A percentile compares a stretch with the other conserved stretches of the same genome.
These are phyloP conservation scores for Odontophorus gujanensis DNA, from an alignment of 2,113 vertebrate species.

Conservation along the genomic window DNA sequence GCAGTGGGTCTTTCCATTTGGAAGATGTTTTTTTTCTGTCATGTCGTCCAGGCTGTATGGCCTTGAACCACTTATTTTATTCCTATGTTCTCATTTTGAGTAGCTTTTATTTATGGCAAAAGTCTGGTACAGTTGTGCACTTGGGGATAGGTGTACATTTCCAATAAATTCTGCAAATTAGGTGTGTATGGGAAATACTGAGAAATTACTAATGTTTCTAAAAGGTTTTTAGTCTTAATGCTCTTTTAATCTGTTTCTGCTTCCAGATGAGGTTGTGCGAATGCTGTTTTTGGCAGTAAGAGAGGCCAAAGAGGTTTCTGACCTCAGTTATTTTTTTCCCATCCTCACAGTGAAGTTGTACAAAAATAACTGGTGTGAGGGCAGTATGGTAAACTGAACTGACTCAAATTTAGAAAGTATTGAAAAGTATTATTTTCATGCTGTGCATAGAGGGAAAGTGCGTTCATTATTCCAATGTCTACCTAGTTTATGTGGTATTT, in stretches of 20 bases:
- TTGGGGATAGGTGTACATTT: not conserved
- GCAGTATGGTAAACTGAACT: not conserved
- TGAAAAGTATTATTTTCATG: not conserved
- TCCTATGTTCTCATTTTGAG: not conserved
- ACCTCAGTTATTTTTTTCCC: not conserved
- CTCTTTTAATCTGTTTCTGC: not conserved
- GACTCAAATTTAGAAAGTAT: not conserved
- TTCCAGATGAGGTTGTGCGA: not conserved
- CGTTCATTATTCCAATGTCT: not conserved
- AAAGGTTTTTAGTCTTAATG: conserved; percentile 51
- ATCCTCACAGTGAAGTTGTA: not conserved
- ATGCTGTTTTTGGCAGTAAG: not conserved
- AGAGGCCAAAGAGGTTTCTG: not conserved
- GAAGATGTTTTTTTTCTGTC: not conserved
- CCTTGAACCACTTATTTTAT: not conserved
- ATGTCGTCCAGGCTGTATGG: not conserved
- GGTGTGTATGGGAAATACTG: conserved; percentile 3
- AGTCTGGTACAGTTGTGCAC: not conserved
- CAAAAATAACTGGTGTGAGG: not conserved
- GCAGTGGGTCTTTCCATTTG: not conserved
- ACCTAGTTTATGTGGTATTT: not conserved
- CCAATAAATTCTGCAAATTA: not conserved
- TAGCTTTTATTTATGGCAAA: not conserved
- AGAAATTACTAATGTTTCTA: conserved; percentile 21
- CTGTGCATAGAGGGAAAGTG: not conserved